A percentile compares a stretch with the other conserved stretches of the same genome.
phyloP scores from a whole-genome alignment of 2,888 invertebrate genomes.

The Tribolium freemani region DNA sequence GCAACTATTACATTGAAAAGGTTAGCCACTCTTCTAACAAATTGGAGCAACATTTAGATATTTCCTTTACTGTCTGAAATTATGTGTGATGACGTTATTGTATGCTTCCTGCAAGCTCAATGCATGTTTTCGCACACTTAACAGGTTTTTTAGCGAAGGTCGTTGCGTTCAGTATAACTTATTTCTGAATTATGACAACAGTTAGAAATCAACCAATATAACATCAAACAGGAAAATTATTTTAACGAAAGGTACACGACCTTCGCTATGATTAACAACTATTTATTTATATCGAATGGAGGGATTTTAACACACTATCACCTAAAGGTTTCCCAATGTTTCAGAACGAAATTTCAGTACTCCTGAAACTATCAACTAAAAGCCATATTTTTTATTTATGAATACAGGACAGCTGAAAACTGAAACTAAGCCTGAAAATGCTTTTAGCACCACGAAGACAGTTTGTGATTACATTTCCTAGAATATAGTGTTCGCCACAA shows the following conservation, averaged over 20 bases:
- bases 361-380: too few relatives aligned
- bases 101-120: conserved; percentile 16
- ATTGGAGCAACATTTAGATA: background rate
- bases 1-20: background rate
- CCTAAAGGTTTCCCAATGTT: background rate
- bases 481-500: background rate
- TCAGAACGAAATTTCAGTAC: background rate
- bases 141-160: conserved; percentile 25
- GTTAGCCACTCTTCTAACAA: background rate
- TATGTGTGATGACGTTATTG: background rate
- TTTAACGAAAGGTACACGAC: conserved; percentile 15
- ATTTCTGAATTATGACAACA: conserved; percentile 14
- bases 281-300: background rate
- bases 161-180: background rate
- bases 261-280: conserved; percentile 12
- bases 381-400: too few relatives aligned
- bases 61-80: background rate
- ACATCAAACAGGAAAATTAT: conserved; percentile 16
- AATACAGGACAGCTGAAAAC: too few relatives aligned
- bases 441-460: background rate
- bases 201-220: conserved; percentile 3
- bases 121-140: conserved; percentile 8
- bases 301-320: background rate
- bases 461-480: background rate
- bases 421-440: too few relatives aligned